Conservation (phyloP, 2,888 invertebrate genomes). For the Deilephila elpenor region DNA sequence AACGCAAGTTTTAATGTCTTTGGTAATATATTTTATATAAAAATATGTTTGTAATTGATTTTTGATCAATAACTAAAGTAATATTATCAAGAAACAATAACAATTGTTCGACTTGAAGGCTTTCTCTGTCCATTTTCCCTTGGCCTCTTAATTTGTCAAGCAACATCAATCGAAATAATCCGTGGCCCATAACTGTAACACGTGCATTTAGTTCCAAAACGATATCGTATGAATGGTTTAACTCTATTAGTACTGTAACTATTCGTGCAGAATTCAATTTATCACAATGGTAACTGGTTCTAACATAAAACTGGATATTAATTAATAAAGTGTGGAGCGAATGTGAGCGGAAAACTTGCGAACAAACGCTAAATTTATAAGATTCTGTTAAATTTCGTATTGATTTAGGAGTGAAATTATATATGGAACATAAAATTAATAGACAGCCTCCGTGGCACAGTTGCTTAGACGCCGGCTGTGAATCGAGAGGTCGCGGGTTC, state of each 20-base stretch:
- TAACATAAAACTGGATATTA: conserved; percentile 15
- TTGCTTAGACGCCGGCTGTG: no score
- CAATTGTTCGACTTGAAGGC: background rate
- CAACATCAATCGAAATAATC: conserved; percentile 14
- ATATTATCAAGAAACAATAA: no score
- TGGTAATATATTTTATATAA: no score
- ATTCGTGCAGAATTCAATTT: conserved; percentile 32
- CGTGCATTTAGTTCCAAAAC: conserved; percentile 23
- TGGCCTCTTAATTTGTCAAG: conserved; percentile 19
- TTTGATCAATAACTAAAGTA: background rate
- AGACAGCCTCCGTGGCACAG: no score
- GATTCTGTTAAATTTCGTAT: no score
- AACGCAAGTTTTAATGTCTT: no score
- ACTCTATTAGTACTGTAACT: conserved; percentile 24
- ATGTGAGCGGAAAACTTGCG: conserved; percentile 4
- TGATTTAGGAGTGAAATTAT: no score
- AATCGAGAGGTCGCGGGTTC: no score
- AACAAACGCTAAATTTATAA: background rate
- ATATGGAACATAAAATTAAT: no score
- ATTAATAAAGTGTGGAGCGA: conserved; percentile 25
- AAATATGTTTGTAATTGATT: background rate
- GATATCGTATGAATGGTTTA: conserved; percentile 28
- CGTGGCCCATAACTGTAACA: conserved; percentile 20
- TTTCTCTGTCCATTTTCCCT: conserved; percentile 7
- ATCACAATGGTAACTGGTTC: conserved; percentile 29